A percentile compares a stretch with the other conserved stretches of the same genome.
Conservation (phyloP, 2,797 vertebrate species). For the Geotrypetes seraphini region DNA sequence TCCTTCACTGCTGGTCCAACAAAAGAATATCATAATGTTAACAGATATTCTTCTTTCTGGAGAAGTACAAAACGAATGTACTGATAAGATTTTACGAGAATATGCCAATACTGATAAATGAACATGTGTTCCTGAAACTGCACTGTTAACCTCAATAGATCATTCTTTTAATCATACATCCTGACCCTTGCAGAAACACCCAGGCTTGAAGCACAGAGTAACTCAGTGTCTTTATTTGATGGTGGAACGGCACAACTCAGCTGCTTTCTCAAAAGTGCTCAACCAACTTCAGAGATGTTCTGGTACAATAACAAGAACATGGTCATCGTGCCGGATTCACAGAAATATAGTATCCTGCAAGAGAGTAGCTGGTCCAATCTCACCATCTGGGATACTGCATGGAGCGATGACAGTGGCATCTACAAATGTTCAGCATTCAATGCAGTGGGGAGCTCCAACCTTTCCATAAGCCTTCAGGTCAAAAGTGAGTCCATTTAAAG, state of each 20-base stretch:
- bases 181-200: conserved; percentile 58
- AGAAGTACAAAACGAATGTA: too few relatives aligned
- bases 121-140: too few relatives aligned
- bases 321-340: conserved; percentile 38
- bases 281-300: conserved; percentile 46
- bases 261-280: conserved; percentile 52
- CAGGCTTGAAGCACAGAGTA: conserved; percentile 50
- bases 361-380: conserved; percentile 63
- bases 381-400: conserved; percentile 58
- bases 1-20: too few relatives aligned
- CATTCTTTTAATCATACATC: too few relatives aligned
- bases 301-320: conserved; percentile 68
- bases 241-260: conserved; percentile 64
- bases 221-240: conserved; percentile 69
- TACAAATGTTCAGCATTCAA: conserved; percentile 74
- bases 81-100: too few relatives aligned
- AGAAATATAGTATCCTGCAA: conserved; percentile 59
- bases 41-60: too few relatives aligned
- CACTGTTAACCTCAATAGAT: too few relatives aligned
- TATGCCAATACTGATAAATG: too few relatives aligned
- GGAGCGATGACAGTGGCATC: conserved; percentile 58
- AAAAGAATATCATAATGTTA: too few relatives aligned
- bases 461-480: conserved; percentile 59
- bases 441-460: conserved; percentile 67
- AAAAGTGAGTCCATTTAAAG: conserved; percentile 73